Evolutionary conservation across 2,888 invertebrate species (phyloP).

Genomic region (Lordiphosa andalusiaca): DNA sequence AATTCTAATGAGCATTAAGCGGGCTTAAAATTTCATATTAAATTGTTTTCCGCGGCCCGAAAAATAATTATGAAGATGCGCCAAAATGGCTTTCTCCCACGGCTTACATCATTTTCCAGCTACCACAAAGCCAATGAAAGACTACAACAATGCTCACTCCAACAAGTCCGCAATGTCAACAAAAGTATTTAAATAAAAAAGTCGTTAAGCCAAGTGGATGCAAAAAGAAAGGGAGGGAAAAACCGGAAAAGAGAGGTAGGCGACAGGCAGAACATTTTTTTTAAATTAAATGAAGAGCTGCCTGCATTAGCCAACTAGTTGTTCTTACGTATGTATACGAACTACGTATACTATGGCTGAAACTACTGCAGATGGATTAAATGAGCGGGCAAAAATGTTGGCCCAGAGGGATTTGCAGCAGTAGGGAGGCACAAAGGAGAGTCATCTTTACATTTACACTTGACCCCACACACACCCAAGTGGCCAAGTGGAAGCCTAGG

Average conservation of each 20-base stretch:
- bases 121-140: not conserved
- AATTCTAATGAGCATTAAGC: constrained; percentile 71
- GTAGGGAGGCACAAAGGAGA: constrained; percentile 46
- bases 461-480: constrained; percentile 35
- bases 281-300: constrained; percentile 66
- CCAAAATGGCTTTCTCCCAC: constrained; percentile 24
- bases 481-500: constrained; percentile 46
- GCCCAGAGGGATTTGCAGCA: constrained; percentile 16
- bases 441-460: constrained; percentile 59
- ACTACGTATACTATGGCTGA: not conserved
- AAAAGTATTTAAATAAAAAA: constrained; percentile 74
- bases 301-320: constrained; percentile 5
- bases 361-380: constrained; percentile 46
- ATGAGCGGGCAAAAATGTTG: constrained; percentile 12
- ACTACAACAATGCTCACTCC: constrained; percentile 37
- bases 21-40: constrained; percentile 28
- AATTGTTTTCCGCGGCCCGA: constrained; percentile 20
- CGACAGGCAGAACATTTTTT: constrained; percentile 49
- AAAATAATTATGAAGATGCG: constrained; percentile 27
- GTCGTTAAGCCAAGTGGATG: constrained; percentile 71
- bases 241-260: not conserved
- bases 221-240: constrained; percentile 23
- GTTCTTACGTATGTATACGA: not conserved
- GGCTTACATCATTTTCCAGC: constrained; percentile 28
- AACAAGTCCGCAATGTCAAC: constrained; percentile 67